phyloP scores from a whole-genome alignment of 2,797 vertebrate species.

The Labeo calbasu region DNA sequence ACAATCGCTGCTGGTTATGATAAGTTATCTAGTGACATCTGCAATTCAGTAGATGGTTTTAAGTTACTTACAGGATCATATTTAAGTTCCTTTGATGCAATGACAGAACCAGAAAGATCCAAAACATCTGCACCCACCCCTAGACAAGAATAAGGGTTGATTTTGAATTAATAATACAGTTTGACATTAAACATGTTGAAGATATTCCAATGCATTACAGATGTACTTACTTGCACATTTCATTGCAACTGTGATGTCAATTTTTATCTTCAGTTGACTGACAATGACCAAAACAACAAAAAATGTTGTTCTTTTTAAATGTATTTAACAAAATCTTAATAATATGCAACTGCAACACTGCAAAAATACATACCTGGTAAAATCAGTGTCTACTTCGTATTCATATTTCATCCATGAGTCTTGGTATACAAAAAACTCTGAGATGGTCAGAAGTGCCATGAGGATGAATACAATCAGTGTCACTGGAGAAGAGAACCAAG shows the following conservation, averaged over 20 bases:
- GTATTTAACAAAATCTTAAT: neutral
- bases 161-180: conserved; percentile 8
- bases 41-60: neutral
- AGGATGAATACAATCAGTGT: conserved; percentile 91
- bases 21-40: neutral
- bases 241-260: conserved; percentile 97
- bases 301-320: neutral
- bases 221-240: conserved; percentile 91
- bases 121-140: conserved; percentile 94
- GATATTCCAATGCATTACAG: neutral
- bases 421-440: conserved; percentile 94
- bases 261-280: conserved; percentile 94
- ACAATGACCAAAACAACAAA: conserved; percentile 50
- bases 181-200: neutral
- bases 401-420: conserved; percentile 98
- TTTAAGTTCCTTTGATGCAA: conserved; percentile 87
- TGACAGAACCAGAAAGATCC: conserved; percentile 93
- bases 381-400: conserved; percentile 96
- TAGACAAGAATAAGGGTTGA: conserved; percentile 61
- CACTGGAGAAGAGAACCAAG: conserved; percentile 73
- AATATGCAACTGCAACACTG: neutral
- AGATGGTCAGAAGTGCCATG: conserved; percentile 88
- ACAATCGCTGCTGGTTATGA: neutral
- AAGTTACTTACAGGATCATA: conserved; percentile 89
- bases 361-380: conserved; percentile 81